A percentile compares a stretch with the other conserved stretches of the same genome.
Conservation (phyloP, 2,113 vertebrate genomes). For the Aythya baeri region DNA sequence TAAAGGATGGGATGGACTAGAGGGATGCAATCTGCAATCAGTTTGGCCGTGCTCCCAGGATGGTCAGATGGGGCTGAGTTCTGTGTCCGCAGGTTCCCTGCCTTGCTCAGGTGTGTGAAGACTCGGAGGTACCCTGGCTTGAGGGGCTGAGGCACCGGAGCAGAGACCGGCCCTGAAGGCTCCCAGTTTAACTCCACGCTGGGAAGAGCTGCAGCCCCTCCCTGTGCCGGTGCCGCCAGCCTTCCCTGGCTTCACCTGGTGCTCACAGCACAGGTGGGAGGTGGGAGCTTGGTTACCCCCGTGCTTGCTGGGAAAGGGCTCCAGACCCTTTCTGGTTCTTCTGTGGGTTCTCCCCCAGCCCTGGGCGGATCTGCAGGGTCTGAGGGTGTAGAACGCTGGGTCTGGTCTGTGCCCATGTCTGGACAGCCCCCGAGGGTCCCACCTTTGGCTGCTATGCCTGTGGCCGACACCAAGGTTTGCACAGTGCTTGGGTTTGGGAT, state of each 20-base stretch:
- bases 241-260: background rate
- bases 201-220: background rate
- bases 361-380: background rate
- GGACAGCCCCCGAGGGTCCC: too few species aligned
- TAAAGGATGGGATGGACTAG: background rate
- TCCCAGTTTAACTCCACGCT: background rate
- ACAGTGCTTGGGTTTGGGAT: background rate
- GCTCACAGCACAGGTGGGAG: too few species aligned
- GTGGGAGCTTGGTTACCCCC: too few species aligned
- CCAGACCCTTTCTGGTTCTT: fast-evolving
- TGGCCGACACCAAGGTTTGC: background rate
- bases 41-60: too few species aligned
- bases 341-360: background rate
- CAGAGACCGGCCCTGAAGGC: background rate
- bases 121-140: background rate
- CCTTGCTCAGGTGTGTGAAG: background rate
- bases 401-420: background rate
- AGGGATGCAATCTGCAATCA: too few species aligned
- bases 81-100: background rate
- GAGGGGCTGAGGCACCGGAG: background rate
- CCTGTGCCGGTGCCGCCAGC: background rate
- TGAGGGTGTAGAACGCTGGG: fast-evolving
- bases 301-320: background rate
- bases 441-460: background rate
- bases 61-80: too few species aligned